Evolutionary conservation across 2,797 vertebrate species (phyloP).

Genomic region (Pachyuromys duprasi): DNA sequence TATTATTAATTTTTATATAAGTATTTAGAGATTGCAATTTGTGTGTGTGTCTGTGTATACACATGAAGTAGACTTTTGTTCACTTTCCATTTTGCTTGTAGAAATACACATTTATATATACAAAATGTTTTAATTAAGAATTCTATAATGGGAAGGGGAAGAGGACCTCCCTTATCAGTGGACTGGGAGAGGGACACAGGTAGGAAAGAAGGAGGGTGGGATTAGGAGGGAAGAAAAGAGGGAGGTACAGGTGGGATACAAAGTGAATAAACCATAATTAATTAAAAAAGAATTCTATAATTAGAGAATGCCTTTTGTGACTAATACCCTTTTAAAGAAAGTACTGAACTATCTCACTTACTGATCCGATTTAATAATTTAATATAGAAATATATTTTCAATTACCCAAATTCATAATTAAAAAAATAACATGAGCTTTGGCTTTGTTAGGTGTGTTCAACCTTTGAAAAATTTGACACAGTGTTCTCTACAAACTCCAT

Average conservation of each 20-base stretch:
- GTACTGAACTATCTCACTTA: neutral
- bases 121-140: neutral
- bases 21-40: neutral
- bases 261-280: no score
- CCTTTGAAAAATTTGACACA: neutral
- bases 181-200: no score
- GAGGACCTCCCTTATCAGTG: no score
- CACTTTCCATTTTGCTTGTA: neutral
- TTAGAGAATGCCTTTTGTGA: neutral
- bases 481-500: neutral
- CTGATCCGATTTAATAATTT: neutral
- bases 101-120: neutral
- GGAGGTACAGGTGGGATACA: no score
- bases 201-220: no score
- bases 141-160: no score
- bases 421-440: neutral
- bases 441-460: neutral
- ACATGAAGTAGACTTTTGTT: neutral
- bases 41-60: neutral
- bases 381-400: neutral
- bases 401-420: neutral
- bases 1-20: neutral
- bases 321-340: neutral
- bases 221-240: no score
- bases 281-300: neutral